Base-by-base conservation (phyloP, 2,888 invertebrate species). In the Pseudococcus longispinus region DNA sequence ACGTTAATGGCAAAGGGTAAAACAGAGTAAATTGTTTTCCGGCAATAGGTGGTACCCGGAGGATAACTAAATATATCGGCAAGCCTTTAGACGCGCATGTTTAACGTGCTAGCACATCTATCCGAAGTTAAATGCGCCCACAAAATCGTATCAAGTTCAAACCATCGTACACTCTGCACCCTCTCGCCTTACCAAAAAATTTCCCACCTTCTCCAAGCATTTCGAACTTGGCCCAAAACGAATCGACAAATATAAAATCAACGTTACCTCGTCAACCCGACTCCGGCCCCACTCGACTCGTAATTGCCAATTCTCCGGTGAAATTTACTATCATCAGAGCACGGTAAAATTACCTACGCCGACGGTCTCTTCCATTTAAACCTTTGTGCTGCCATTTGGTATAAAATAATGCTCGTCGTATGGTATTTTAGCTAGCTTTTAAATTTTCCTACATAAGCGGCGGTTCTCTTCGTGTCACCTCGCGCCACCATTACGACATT, bases 21-120 rank as follows among this genome's bases (percentile, higher is more conserved):
- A 65, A 60, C 15, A 51, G 84, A 55, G 32, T 3, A 84, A 84
- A 84, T 84, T 51, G 84, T 84, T 84, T 84, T 37, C 84, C 65
- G 84, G 84, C 32, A 23, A 84, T 23, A 20, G 84, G 60, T 20
- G 84, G 51, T 84, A 51, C 55, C 26, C 26, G 32, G 6, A 13
- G 32, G 23, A 51, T 29, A 55, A 55, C 26, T 55, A 84, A 84
- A 20, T 20, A 37, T 51, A 60, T 60, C 23, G 60, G 23, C 20
- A 8, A 60, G 13, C 60, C 23, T 23, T 23, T 8, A 60, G 0
- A 60, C 23, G 60, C 23, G 60, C 60, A 5, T 60, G 60, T 23
- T 60, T 60, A 8, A 9, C 20, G 23, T 23, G 23, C 60, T 55
- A n/a, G 8, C 55, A 6, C 6, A n/a, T n/a, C 55, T n/a, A 55